A percentile compares a stretch with the other conserved stretches of the same genome.
These are phyloP conservation scores for Brachyptera putata DNA, from an alignment of 2,888 invertebrate genomes.

Conservation along the genomic window DNA sequence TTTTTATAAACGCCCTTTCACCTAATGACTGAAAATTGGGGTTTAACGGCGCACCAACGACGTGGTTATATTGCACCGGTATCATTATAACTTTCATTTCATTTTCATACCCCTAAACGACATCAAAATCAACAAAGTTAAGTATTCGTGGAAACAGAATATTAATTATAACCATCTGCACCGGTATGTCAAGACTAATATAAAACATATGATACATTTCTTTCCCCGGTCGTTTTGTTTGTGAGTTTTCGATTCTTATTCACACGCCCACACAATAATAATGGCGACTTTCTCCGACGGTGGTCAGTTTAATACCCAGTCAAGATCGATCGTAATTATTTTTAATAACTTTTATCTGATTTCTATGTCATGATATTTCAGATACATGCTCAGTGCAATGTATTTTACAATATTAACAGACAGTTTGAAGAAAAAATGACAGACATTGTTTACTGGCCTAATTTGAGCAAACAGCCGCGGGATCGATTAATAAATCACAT, in stretches of 20 bases:
- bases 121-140: too few species aligned
- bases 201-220: not conserved
- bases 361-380: conserved; percentile 13
- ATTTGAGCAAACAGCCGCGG: not conserved
- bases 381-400: not conserved
- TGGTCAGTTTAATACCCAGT: conserved; percentile 5
- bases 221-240: conserved; percentile 1
- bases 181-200: too few species aligned
- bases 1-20: too few species aligned
- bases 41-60: too few species aligned
- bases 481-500: conserved; percentile 1
- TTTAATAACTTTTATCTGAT: conserved; percentile 17
- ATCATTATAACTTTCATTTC: too few species aligned
- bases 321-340: not conserved
- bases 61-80: too few species aligned
- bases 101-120: too few species aligned
- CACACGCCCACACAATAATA: conserved; percentile 5
- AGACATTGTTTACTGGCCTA: conserved; percentile 12
- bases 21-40: too few species aligned
- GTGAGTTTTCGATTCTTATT: too few species aligned
- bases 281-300: not conserved
- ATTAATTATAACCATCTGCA: too few species aligned
- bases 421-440: not conserved
- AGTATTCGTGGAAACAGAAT: too few species aligned
- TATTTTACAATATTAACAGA: not conserved